Evolutionary conservation across 2,797 vertebrate genomes (phyloP).

Genomic region (Sphaeramia orbicularis): DNA sequence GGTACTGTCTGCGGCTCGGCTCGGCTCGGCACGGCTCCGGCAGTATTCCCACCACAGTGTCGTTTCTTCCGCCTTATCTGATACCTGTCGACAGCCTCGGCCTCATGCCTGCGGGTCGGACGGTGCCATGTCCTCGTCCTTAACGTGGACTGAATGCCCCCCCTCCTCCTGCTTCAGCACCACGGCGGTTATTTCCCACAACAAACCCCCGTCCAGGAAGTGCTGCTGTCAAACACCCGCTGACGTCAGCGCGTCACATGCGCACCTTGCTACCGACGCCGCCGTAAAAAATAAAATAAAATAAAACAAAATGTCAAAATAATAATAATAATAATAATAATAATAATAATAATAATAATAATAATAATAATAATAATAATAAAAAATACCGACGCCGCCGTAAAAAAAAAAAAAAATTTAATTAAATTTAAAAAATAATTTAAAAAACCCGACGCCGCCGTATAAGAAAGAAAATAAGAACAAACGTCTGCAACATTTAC

Average conservation of each 20-base stretch:
- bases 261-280: slow-evolving; percentile 53
- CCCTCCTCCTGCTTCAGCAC: slow-evolving; percentile 57
- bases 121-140: background rate
- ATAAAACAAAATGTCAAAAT: too few species aligned
- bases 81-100: slow-evolving; percentile 25
- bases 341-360: too few species aligned
- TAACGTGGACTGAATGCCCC: slow-evolving; percentile 32
- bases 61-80: slow-evolving; percentile 44
- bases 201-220: slow-evolving; percentile 87
- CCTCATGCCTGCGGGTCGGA: slow-evolving; percentile 56
- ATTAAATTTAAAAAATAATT: too few species aligned
- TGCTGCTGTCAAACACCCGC: slow-evolving; percentile 76
- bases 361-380: too few species aligned
- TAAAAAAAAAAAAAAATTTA: too few species aligned
- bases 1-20: slow-evolving; percentile 68
- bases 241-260: slow-evolving; percentile 83
- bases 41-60: slow-evolving; percentile 37
- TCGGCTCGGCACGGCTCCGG: slow-evolving; percentile 50
- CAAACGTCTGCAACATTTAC: too few species aligned
- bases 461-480: too few species aligned
- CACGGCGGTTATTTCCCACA: slow-evolving; percentile 74
- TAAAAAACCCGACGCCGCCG: too few species aligned
- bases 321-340: too few species aligned
- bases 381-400: too few species aligned
- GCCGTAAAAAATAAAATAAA: too few species aligned